These are phyloP conservation scores for Leucophenga varia DNA, from an alignment of 1,140 invertebrate genomes.

Conservation along the genomic window DNA sequence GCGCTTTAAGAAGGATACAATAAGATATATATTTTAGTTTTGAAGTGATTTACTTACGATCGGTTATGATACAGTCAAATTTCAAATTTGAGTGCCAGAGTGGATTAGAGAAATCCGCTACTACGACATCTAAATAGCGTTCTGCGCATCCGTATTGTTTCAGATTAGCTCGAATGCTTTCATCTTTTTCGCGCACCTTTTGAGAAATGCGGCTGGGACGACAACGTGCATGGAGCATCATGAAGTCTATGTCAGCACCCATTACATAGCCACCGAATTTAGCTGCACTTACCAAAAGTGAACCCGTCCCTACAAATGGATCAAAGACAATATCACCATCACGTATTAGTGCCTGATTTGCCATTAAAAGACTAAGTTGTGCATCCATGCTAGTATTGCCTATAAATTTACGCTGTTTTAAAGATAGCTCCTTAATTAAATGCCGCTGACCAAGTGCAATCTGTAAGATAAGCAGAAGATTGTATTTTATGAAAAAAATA, in stretches of 20 bases:
- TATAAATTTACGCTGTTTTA: slow-evolving; percentile 91
- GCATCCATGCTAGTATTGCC: slow-evolving; percentile 98
- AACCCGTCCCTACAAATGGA: slow-evolving; percentile 95
- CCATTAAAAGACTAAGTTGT: slow-evolving; percentile 88
- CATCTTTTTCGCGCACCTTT: slow-evolving; percentile 78
- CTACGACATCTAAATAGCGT: slow-evolving; percentile 82
- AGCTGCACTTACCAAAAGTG: slow-evolving; percentile 86
- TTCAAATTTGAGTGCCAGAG: slow-evolving; percentile 71
- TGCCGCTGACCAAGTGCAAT: slow-evolving; percentile 79
- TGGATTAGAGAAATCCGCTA: slow-evolving; percentile 84
- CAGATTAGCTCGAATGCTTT: slow-evolving; percentile 84
- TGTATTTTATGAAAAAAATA: too few relatives aligned
- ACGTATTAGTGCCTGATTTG: slow-evolving; percentile 83
- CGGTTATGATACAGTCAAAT: slow-evolving; percentile 90
- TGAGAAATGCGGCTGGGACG: slow-evolving; percentile 75
- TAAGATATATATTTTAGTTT: background rate
- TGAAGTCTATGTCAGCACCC: slow-evolving; percentile 91
- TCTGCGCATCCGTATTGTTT: slow-evolving; percentile 77
- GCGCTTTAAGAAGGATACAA: slow-evolving; percentile 66
- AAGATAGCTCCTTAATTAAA: slow-evolving; percentile 74
- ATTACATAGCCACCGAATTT: slow-evolving; percentile 88
- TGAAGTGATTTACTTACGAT: slow-evolving; percentile 72
- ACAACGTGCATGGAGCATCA: slow-evolving; percentile 87
- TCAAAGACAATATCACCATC: slow-evolving; percentile 80
- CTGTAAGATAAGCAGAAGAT: too few relatives aligned